Evolutionary conservation across 2,888 invertebrate species (phyloP).

Genomic region (Diachrysia chrysitis): DNA sequence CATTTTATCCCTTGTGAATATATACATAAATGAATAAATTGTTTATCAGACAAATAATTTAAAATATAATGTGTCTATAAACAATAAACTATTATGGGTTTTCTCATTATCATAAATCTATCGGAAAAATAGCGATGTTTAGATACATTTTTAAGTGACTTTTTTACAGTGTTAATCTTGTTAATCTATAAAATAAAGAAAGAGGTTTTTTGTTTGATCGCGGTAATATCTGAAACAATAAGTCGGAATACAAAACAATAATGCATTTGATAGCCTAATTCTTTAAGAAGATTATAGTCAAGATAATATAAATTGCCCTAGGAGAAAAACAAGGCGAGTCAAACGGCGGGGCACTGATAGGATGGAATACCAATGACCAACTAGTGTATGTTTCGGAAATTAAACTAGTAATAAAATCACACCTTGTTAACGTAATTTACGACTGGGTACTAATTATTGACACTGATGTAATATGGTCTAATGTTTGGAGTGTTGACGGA

Average conservation of each 20-base stretch:
- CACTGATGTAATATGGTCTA: background rate
- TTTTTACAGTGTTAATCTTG: no score
- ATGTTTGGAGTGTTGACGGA: background rate
- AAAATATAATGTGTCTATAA: conserved; percentile 33
- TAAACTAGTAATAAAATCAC: background rate
- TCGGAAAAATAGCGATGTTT: background rate
- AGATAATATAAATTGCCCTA: no score
- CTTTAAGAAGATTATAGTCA: no score
- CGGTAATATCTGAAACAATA: no score
- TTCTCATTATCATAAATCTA: conserved; percentile 1
- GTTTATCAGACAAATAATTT: conserved; percentile 17
- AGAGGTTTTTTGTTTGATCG: no score
- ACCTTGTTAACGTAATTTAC: background rate
- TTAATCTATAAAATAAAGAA: no score
- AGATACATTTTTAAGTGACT: background rate
- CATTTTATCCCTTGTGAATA: conserved; percentile 34
- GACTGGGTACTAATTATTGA: background rate
- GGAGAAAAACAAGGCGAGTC: no score
- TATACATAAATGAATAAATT: conserved; percentile 42
- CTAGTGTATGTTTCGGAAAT: background rate
- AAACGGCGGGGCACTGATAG: no score
- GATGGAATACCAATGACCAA: no score
- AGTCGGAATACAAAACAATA: no score
- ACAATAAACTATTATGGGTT: conserved; percentile 36
- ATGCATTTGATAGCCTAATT: no score